Conservation (phyloP, 2,113 vertebrate species). For the Gymnorhina tibicen region DNA sequence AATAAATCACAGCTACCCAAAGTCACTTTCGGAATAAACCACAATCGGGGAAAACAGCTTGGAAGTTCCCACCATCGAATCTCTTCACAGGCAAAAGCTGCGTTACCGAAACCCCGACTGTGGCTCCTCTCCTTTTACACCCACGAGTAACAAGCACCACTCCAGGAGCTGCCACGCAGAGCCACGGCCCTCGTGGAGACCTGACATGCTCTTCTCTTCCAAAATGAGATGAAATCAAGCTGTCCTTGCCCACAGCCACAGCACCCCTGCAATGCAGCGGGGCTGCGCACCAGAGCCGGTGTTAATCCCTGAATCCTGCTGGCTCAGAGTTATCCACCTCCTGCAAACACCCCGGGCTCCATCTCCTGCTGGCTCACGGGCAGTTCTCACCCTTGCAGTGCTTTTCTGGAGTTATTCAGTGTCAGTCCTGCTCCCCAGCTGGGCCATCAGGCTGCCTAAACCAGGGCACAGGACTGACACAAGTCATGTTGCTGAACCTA, state of each 20-base stretch:
- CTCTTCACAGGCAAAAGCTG: not conserved
- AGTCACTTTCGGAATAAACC: not conserved
- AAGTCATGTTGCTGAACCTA: rapidly evolving
- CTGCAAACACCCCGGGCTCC: not conserved
- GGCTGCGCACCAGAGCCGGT: rapidly evolving
- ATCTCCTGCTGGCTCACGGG: not conserved
- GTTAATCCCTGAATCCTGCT: not conserved
- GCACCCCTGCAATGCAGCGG: not conserved
- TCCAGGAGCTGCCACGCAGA: not conserved
- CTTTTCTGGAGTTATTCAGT: not conserved
- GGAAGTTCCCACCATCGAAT: not conserved
- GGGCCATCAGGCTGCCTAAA: not conserved
- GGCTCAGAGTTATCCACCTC: not conserved
- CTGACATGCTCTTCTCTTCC: not conserved
- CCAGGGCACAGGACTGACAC: not conserved
- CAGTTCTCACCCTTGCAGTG: not conserved
- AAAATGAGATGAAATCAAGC: not conserved
- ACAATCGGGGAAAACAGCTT: not conserved
- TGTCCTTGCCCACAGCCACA: not conserved
- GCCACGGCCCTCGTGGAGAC: not conserved
- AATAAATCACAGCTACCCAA: not conserved
- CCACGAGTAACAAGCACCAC: not conserved
- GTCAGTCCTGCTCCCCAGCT: not conserved
- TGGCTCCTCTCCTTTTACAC: not conserved
- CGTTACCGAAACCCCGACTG: not conserved